Conservation (phyloP, 1,140 invertebrate species). For the Ctenoplectra terminalis region DNA sequence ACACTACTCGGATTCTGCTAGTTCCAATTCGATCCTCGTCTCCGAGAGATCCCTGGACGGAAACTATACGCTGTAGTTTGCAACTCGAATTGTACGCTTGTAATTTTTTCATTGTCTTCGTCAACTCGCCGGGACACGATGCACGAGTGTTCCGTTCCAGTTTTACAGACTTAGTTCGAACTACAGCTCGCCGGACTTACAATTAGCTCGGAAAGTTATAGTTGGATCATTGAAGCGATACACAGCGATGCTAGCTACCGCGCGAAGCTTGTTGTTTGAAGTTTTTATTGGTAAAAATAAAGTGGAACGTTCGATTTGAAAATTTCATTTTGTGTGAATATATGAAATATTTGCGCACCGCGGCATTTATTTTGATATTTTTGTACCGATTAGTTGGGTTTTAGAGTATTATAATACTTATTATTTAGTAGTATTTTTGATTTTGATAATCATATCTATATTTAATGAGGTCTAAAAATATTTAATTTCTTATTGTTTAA, state of each 20-base stretch:
- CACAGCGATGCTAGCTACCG: neutral
- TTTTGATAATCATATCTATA: no score
- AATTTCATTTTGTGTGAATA: neutral
- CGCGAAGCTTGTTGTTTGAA: neutral
- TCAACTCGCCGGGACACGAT: neutral
- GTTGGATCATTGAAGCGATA: neutral
- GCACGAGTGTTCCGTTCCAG: neutral
- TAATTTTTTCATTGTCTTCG: conserved; percentile 14
- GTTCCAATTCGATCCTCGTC: neutral
- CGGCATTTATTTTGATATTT: no score
- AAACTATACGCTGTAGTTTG: neutral
- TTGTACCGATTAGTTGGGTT: no score
- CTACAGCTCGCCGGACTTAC: neutral
- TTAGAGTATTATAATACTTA: no score
- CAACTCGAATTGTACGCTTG: neutral
- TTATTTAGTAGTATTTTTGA: no score
- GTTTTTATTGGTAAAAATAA: neutral
- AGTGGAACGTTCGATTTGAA: neutral
- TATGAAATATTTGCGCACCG: no score
- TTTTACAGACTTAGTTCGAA: neutral
- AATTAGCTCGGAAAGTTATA: neutral
- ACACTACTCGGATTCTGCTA: neutral
- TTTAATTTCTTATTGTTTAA: no score
- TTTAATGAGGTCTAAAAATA: no score
- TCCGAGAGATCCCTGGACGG: neutral